Base-by-base conservation (phyloP, 2,113 vertebrate genomes). In the Toxotes chatareus region DNA sequence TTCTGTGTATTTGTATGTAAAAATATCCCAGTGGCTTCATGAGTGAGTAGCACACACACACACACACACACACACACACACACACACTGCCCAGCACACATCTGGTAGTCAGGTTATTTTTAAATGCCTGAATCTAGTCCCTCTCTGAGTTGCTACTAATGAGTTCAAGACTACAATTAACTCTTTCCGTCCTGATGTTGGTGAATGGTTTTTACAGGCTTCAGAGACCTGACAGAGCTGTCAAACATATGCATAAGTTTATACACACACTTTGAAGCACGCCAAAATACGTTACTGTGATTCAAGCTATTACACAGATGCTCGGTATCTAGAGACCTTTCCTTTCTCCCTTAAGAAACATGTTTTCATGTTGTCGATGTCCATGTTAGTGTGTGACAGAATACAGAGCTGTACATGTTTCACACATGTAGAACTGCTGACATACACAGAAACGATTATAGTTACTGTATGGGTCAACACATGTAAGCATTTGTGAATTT, bases 81-180 rank as follows among this genome's bases (percentile, higher is more conserved):
- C 79, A 80, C 79, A 77, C 17, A 36, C 56, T 10, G 11, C 57
- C 42, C 47, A 23, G 32, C 70, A 36, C 78, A 92, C 91, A 94
- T 93, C 90, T 91, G 91, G 92, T 51, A 70, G 65, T 88, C 57
- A 57, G 44, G 84, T 83, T 93, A 90, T 90, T 87, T 92, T 91
- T 89, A 91, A 87, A 44, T 21, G 1, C 74, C 80, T 19, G 46
- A 86, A 76, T 90, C 81, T 82, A 80, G 66, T 73, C 76, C 5
- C 36, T 76, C 71, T 86, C 23, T 2, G 27, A 86, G 59, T 85
- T 53, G 53, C 69, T 70, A 73, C 88, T 90, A 92, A 91, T 88
- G 88, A 88, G 76, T 92, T 90, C 90, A 93, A 91, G 91, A 77
- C 86, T 79, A 62, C 83, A 91, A 91, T 89, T 87, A 93, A 84